Evolutionary conservation across 2,113 vertebrate genomes (phyloP), one percentile per base, ranked within the genome.

Genomic region (Eulacestoma nigropectus): DNA sequence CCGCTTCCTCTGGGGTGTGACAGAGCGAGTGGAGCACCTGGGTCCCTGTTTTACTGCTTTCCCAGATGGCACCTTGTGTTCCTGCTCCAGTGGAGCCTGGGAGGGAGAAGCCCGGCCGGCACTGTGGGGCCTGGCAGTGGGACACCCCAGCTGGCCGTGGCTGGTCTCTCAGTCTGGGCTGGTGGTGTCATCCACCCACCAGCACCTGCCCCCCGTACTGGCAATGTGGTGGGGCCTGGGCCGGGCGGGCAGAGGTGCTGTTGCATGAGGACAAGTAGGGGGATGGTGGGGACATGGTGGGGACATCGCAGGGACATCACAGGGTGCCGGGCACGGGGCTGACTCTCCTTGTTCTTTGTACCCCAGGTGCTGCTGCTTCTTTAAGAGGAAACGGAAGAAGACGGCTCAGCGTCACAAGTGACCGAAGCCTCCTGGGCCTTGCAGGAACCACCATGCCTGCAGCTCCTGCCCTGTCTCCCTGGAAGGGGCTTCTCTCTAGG

Each of bases 381-480:
- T 99, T 98, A 99, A 99, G 97, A 98, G 99, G 97, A 99, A 99
- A 99, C 98, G 99, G 98, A 99, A 99, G 99, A 99, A 99, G 98
- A 99, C 99, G 78, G 98, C 98, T 55, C 98, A 99, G 82, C 98
- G 99, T 88, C 99, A 99, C 98, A 99, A 99, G 99, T 99, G 99
- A 99, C 98, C 96, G 55, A 92, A 96, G 98, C 97, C 98, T 98
- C 97, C 96, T 96, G 97, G 96, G 97, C 96, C 95, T 94, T 93
- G 94, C 93, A 95, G 96, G 96, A 90, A 97, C 77, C 90, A 65
- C 93, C 87, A 17, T 68, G 72, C 97, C 97, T 97, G 97, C 97
- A 97, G 97, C 97, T 98, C 97, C 98, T 97, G 97, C 97, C 97
- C 96, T 98, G 97, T 96, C 96, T 98, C 95, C 92, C 92, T 97